Conservation (phyloP, 2,888 invertebrate species). For the Notodromas monacha region DNA sequence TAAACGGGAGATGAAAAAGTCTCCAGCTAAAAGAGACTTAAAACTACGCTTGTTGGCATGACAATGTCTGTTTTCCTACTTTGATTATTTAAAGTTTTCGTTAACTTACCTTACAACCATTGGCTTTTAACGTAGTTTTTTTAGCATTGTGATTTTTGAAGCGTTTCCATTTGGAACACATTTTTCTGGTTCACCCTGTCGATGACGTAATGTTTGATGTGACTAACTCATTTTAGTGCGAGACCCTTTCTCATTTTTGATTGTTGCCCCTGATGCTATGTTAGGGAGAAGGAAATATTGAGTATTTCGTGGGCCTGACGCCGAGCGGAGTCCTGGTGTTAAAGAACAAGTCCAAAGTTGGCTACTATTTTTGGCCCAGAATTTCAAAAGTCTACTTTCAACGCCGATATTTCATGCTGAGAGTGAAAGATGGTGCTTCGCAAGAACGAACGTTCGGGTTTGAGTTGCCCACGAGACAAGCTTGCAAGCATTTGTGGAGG, state of each 20-base stretch:
- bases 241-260: slow-evolving; percentile 8
- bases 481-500: slow-evolving; percentile 80
- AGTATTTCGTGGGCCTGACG: slow-evolving; percentile 76
- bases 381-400: slow-evolving; percentile 87
- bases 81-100: too few relatives aligned
- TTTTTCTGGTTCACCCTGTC: too few relatives aligned
- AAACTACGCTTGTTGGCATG: too few relatives aligned
- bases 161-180: too few relatives aligned
- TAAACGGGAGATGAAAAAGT: too few relatives aligned
- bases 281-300: slow-evolving; percentile 79
- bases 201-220: too few relatives aligned
- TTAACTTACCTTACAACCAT: too few relatives aligned
- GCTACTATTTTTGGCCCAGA: slow-evolving; percentile 91
- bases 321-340: slow-evolving; percentile 79
- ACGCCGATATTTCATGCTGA: slow-evolving; percentile 78
- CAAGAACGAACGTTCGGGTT: slow-evolving; percentile 87
- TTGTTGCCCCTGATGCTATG: slow-evolving; percentile 11
- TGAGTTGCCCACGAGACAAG: slow-evolving; percentile 60
- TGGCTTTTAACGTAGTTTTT: too few relatives aligned
- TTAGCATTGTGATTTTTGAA: too few relatives aligned
- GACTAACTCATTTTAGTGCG: too few relatives aligned
- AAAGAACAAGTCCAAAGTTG: slow-evolving; percentile 77
- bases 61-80: too few relatives aligned
- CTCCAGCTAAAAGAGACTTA: too few relatives aligned
- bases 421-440: slow-evolving; percentile 31